phyloP scores from a whole-genome alignment of 2,797 vertebrate genomes.

The Prunella strophiata region DNA sequence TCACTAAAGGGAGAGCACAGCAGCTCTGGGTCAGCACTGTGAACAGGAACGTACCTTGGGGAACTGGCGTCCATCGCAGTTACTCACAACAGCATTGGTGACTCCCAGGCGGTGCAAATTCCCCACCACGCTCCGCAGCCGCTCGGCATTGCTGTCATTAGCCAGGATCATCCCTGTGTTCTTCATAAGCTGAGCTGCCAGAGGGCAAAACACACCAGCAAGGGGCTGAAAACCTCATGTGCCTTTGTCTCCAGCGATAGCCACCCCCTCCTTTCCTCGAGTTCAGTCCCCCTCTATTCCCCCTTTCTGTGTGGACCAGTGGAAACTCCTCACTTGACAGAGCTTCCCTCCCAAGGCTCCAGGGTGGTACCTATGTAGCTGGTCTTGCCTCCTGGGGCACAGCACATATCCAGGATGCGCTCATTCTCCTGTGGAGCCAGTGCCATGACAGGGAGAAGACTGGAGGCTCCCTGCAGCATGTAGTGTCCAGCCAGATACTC shows the following conservation, averaged over 20 bases:
- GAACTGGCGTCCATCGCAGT: conserved; percentile 94
- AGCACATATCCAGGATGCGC: conserved; percentile 94
- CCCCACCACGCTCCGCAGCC: conserved; percentile 93
- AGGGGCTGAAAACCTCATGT: not conserved
- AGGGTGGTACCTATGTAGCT: conserved; percentile 89
- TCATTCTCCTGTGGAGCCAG: conserved; percentile 95
- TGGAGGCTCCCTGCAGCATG: conserved; percentile 97
- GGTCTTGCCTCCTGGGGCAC: conserved; percentile 96
- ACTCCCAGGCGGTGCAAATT: conserved; percentile 95
- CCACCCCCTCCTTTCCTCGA: not conserved
- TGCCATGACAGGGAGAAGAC: conserved; percentile 94
- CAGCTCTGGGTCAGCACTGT: not conserved
- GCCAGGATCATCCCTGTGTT: conserved; percentile 94
- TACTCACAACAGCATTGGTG: conserved; percentile 90
- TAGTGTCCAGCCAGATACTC: conserved; percentile 97
- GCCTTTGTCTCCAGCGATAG: not conserved
- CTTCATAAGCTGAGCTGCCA: conserved; percentile 94
- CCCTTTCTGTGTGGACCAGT: not conserved
- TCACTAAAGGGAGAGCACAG: not conserved
- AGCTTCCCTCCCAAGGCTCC: not conserved
- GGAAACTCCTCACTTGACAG: not conserved
- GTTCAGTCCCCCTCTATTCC: not conserved
- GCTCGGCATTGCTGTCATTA: conserved; percentile 89
- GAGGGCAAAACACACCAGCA: not conserved
- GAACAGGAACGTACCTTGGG: conserved; percentile 83